Percentiles rank a stretch among this genome's conserved stretches.
phyloP scores from a whole-genome alignment of 1,140 invertebrate genomes.

The Micrasema minimum region DNA sequence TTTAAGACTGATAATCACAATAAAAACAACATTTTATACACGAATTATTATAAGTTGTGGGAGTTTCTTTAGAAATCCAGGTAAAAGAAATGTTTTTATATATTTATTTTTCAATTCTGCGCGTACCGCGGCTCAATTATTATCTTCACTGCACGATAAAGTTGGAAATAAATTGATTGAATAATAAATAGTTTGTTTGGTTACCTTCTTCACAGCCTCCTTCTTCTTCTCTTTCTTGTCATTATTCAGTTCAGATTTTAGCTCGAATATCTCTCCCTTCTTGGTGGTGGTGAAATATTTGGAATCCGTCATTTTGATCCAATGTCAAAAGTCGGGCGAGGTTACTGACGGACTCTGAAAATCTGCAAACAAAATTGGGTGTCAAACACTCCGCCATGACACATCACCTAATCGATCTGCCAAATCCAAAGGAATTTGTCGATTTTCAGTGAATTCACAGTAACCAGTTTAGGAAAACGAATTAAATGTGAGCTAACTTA shows the following conservation, averaged over 20 bases:
- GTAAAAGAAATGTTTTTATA: too few relatives aligned
- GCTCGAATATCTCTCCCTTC: conserved; percentile 98
- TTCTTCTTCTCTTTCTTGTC: conserved; percentile 99
- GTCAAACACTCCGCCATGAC: conserved; percentile 42
- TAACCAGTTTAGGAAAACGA: not conserved
- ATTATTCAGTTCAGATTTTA: conserved; percentile 99
- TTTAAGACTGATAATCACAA: too few relatives aligned
- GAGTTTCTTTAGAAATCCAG: too few relatives aligned
- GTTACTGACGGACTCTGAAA: conserved; percentile 17
- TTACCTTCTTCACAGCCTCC: conserved; percentile 98
- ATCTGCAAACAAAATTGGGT: conserved; percentile 26
- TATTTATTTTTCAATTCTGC: too few relatives aligned
- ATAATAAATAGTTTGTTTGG: too few relatives aligned
- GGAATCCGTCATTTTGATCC: conserved; percentile 98
- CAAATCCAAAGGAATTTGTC: conserved; percentile 15
- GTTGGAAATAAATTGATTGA: too few relatives aligned
- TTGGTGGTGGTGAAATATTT: conserved; percentile 99
- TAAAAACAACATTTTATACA: too few relatives aligned
- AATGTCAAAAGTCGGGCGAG: not conserved
- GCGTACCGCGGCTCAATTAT: too few relatives aligned
- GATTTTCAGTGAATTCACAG: not conserved
- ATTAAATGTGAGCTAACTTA: too few relatives aligned
- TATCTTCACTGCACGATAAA: too few relatives aligned
- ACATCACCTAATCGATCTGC: conserved; percentile 47
- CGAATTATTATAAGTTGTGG: too few relatives aligned